Conservation (phyloP, 1,140 invertebrate species). For the Drosophila pallidifrons region DNA sequence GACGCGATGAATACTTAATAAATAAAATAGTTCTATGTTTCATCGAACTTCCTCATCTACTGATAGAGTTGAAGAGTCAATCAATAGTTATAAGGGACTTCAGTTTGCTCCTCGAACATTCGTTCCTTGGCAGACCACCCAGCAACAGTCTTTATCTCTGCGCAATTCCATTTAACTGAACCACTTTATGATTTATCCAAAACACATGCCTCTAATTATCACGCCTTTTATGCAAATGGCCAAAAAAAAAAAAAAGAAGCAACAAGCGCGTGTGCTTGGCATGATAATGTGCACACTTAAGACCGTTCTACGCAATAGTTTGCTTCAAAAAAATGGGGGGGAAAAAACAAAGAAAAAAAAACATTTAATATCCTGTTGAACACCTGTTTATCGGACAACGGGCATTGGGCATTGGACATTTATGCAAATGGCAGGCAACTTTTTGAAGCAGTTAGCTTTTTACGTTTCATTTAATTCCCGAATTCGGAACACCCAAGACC, state of each 20-base stretch:
- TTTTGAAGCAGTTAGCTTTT: constrained; percentile 44
- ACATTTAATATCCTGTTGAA: constrained; percentile 76
- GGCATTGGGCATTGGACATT: constrained; percentile 28
- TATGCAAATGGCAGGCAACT: constrained; percentile 63
- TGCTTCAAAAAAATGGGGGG: constrained; percentile 2
- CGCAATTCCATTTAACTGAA: constrained; percentile 37
- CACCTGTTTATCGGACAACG: constrained; percentile 63
- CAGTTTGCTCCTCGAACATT: neutral
- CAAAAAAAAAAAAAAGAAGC: constrained; percentile 17
- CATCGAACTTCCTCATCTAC: too few species aligned
- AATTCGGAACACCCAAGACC: constrained; percentile 76
- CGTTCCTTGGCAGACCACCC: constrained; percentile 1
- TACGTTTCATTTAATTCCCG: constrained; percentile 72
- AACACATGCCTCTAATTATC: constrained; percentile 55
- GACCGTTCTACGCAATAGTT: constrained; percentile 57
- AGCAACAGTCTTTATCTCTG: constrained; percentile 9
- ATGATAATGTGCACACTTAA: constrained; percentile 48
- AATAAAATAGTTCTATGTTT: neutral
- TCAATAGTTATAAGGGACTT: neutral
- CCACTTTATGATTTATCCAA: constrained; percentile 46
- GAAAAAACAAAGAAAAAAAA: constrained; percentile 39
- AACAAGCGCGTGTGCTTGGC: constrained; percentile 44
- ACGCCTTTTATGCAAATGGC: constrained; percentile 61
- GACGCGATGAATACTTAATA: constrained; percentile 33
- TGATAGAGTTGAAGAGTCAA: neutral